phyloP scores from a whole-genome alignment of 2,797 vertebrate genomes.

The Etheostoma nigrum region DNA sequence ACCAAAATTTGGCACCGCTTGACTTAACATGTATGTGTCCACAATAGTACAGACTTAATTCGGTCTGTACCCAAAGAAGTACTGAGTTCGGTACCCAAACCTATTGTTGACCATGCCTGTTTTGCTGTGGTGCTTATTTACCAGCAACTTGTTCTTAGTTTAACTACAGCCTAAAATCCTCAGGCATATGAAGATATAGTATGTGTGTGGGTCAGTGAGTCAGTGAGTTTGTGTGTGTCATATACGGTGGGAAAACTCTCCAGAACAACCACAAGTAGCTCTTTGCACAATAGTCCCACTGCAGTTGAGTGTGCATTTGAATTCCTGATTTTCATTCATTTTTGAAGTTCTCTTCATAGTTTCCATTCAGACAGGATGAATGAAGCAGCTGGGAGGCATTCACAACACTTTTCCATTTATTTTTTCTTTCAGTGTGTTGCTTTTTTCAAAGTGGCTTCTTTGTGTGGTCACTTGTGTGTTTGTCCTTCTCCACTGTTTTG shows the following conservation, averaged over 20 bases:
- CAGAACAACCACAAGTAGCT: constrained; percentile 53
- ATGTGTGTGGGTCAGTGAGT: constrained; percentile 40
- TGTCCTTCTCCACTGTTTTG: not conserved
- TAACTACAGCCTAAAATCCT: constrained; percentile 49
- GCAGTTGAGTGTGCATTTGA: constrained; percentile 16
- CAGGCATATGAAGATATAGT: constrained; percentile 54
- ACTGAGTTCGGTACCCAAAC: too few species aligned
- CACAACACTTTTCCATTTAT: not conserved
- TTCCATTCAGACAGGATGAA: constrained; percentile 50
- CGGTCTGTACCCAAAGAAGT: too few species aligned
- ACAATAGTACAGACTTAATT: too few species aligned
- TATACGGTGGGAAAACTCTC: constrained; percentile 53
- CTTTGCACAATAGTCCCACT: constrained; percentile 51
- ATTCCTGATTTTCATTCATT: constrained; percentile 64
- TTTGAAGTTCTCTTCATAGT: constrained; percentile 59
- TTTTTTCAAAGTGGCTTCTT: constrained; percentile 5
- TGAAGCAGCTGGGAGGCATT: constrained; percentile 63
- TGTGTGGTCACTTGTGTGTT: not conserved
- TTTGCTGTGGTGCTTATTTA: not conserved
- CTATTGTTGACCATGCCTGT: not conserved
- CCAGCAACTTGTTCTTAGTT: constrained; percentile 39
- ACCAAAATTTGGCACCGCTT: too few species aligned
- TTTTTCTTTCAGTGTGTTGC: not conserved
- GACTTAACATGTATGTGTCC: too few species aligned
- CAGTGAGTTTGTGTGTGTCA: constrained; percentile 25